Evolutionary conservation across 2,797 vertebrate species (phyloP).

Genomic region (Aldrovandia affinis): DNA sequence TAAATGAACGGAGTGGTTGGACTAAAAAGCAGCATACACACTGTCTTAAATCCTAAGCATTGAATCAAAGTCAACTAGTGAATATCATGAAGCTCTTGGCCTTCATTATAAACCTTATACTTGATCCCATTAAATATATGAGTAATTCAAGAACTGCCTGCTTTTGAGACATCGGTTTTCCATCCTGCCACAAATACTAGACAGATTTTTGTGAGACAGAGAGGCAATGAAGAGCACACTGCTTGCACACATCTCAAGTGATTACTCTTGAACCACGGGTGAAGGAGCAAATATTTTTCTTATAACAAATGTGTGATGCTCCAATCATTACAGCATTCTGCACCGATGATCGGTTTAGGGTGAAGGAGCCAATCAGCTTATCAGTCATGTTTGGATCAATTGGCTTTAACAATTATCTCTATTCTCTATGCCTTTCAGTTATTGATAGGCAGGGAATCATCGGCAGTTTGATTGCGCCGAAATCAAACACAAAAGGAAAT

Average conservation of each 20-base stretch:
- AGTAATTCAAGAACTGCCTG: neutral
- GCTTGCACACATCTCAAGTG: neutral
- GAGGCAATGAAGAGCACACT: neutral
- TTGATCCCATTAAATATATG: neutral
- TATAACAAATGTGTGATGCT: conserved; percentile 50
- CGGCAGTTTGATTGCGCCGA: conserved; percentile 70
- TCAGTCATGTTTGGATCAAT: conserved; percentile 65
- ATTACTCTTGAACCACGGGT: conserved; percentile 3
- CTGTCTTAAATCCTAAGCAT: neutral
- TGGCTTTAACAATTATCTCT: conserved; percentile 55
- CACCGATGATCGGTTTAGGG: conserved; percentile 31
- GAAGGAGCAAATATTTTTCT: conserved; percentile 19
- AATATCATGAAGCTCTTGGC: neutral
- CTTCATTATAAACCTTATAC: neutral
- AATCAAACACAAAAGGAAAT: conserved; percentile 67
- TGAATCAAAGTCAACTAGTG: neutral
- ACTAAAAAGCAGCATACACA: neutral
- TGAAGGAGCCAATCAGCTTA: conserved; percentile 71
- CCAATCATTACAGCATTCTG: conserved; percentile 62
- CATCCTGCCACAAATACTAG: neutral
- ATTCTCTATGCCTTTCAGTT: conserved; percentile 66
- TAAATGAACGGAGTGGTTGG: neutral
- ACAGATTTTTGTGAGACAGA: neutral
- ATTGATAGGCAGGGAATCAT: conserved; percentile 56
- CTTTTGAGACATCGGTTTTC: neutral